These are phyloP conservation scores for Clanis bilineata DNA, from an alignment of 2,888 invertebrate genomes.

Conservation along the genomic window DNA sequence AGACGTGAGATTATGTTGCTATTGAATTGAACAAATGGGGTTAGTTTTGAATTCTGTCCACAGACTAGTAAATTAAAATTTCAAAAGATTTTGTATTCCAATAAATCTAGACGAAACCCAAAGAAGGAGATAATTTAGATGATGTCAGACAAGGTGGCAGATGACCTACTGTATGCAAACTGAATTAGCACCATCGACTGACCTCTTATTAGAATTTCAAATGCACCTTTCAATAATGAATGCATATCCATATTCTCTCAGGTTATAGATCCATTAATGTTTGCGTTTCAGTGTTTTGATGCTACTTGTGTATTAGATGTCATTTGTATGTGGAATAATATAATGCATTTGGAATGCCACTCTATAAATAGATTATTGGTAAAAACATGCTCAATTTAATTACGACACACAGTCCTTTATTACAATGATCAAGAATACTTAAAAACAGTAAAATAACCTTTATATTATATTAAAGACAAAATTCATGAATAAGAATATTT, in stretches of 20 bases:
- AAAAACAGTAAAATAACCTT: no score
- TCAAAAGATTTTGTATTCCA: no score
- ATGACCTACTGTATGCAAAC: not conserved
- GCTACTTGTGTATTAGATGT: not conserved
- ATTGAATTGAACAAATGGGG: no score
- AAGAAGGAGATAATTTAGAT: not conserved
- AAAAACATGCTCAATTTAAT: no score
- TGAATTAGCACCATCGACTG: not conserved
- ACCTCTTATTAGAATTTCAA: conserved; percentile 11
- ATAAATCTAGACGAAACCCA: no score
- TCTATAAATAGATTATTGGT: not conserved
- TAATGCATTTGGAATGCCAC: no score
- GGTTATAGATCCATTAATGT: not conserved
- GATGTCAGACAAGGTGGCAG: not conserved
- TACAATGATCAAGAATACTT: no score
- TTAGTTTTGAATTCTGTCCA: no score
- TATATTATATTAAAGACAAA: not conserved
- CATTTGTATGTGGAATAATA: not conserved
- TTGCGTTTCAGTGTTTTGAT: not conserved
- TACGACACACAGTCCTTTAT: no score
- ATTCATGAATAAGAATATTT: no score
- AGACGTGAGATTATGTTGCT: no score
- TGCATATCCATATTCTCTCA: not conserved
- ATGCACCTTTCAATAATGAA: conserved; percentile 3
- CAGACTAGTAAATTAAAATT: no score